Conservation (phyloP, 2,888 invertebrate genomes). For the Nephrotoma flavescens region DNA sequence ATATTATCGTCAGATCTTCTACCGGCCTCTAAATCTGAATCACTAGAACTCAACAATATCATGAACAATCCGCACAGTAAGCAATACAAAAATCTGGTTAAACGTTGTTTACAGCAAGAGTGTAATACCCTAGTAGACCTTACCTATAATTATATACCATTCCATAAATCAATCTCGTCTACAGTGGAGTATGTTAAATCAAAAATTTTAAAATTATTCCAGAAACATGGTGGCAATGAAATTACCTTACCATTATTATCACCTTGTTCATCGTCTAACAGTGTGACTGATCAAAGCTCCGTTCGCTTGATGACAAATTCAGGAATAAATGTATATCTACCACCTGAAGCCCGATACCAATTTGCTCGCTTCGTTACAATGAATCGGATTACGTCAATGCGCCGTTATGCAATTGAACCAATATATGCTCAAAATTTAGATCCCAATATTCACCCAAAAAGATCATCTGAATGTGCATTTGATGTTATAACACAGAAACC, state of each 20-base stretch:
- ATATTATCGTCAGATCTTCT: conserved; percentile 60
- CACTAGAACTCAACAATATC: conserved; percentile 35
- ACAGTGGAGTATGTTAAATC: not conserved
- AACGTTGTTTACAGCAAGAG: not conserved
- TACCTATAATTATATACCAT: conserved; percentile 36
- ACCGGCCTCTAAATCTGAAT: conserved; percentile 45
- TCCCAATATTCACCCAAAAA: conserved; percentile 62
- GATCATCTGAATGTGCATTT: conserved; percentile 72
- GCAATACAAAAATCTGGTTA: conserved; percentile 46
- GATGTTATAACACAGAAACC: conserved; percentile 63
- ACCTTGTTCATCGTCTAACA: conserved; percentile 37
- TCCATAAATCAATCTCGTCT: not conserved
- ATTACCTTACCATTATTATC: conserved; percentile 58
- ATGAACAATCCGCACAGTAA: conserved; percentile 59
- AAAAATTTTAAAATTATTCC: conserved; percentile 37
- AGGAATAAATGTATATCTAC: conserved; percentile 62
- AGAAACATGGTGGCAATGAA: conserved; percentile 55
- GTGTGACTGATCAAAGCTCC: conserved; percentile 33
- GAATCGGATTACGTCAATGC: conserved; percentile 51
- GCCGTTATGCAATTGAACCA: conserved; percentile 64
- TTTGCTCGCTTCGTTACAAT: conserved; percentile 64
- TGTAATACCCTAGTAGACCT: conserved; percentile 35
- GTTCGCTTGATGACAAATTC: conserved; percentile 66
- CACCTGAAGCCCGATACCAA: conserved; percentile 58
- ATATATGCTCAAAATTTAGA: conserved; percentile 62